These are phyloP conservation scores for Conger conger DNA, from an alignment of 2,113 vertebrate genomes.

Conservation along the genomic window DNA sequence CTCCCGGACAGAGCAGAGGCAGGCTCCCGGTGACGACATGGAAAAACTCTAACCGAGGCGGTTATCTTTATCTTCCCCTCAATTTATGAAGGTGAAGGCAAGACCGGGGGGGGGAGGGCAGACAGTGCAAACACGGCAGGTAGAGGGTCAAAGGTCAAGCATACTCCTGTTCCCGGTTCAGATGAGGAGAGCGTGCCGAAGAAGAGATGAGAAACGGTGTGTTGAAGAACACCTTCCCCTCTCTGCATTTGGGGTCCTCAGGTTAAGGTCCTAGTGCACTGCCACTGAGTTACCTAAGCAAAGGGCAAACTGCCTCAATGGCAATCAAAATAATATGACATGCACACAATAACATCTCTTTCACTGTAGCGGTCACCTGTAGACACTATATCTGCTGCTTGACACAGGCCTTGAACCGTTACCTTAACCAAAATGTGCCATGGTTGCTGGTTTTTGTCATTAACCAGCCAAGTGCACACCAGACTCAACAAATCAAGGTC, in stretches of 20 bases:
- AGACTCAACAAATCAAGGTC: no score
- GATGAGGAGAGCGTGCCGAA: not conserved
- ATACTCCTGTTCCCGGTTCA: not conserved
- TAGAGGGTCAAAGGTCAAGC: not conserved
- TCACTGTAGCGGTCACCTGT: not conserved
- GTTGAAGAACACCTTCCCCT: not conserved
- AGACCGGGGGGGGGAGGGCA: not conserved
- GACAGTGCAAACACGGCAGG: not conserved
- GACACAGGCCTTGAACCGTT: no score
- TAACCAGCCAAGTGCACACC: no score
- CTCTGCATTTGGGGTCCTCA: not conserved
- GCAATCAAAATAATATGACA: not conserved
- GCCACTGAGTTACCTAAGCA: slow-evolving; percentile 8
- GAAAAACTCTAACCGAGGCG: not conserved
- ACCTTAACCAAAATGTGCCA: no score
- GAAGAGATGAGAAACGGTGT: no score
- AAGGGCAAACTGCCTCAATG: not conserved
- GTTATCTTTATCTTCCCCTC: not conserved
- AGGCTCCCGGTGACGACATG: not conserved
- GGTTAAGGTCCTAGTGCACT: not conserved
- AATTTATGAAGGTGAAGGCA: not conserved
- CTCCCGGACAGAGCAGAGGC: not conserved
- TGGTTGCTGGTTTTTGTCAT: no score
- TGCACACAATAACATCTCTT: not conserved
- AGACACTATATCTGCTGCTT: no score